These are phyloP conservation scores for Bradysia coprophila DNA, from an alignment of 1,140 invertebrate genomes.

Conservation along the genomic window DNA sequence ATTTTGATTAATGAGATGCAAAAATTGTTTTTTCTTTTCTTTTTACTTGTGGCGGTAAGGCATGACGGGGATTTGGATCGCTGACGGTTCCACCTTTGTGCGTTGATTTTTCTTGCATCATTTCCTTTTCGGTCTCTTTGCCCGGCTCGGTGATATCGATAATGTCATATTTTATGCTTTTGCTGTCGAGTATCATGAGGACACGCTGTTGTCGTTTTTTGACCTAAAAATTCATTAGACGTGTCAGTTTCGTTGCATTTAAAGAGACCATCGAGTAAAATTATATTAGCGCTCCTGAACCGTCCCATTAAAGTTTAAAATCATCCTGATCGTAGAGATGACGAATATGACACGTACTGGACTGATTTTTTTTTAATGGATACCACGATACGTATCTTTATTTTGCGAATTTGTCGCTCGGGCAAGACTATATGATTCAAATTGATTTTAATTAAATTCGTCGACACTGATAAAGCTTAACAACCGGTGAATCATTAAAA, in stretches of 20 bases:
- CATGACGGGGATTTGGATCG: slow-evolving; percentile 32
- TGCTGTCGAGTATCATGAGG: slow-evolving; percentile 77
- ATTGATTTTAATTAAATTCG: too few relatives aligned
- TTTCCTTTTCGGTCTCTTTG: slow-evolving; percentile 72
- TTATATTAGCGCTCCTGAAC: not conserved
- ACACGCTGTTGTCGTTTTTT: slow-evolving; percentile 87
- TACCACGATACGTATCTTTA: not conserved
- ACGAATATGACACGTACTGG: not conserved
- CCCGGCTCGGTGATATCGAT: slow-evolving; percentile 88
- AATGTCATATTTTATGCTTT: slow-evolving; percentile 68
- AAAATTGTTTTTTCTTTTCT: too few relatives aligned
- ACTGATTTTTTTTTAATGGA: not conserved
- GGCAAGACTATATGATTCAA: too few relatives aligned
- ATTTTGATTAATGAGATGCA: too few relatives aligned
- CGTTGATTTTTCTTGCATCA: slow-evolving; percentile 79
- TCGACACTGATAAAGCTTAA: too few relatives aligned
- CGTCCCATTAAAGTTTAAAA: not conserved
- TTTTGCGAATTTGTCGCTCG: too few relatives aligned
- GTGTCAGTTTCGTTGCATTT: slow-evolving; percentile 3
- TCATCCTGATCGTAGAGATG: not conserved
- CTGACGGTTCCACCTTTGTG: slow-evolving; percentile 48
- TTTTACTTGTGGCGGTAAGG: slow-evolving; percentile 83
- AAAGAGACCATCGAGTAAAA: not conserved
- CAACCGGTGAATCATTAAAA: too few relatives aligned
- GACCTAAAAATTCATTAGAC: slow-evolving; percentile 41